Base-by-base conservation (phyloP, 2,888 invertebrate genomes). In the Drosophila nr. medialis region DNA sequence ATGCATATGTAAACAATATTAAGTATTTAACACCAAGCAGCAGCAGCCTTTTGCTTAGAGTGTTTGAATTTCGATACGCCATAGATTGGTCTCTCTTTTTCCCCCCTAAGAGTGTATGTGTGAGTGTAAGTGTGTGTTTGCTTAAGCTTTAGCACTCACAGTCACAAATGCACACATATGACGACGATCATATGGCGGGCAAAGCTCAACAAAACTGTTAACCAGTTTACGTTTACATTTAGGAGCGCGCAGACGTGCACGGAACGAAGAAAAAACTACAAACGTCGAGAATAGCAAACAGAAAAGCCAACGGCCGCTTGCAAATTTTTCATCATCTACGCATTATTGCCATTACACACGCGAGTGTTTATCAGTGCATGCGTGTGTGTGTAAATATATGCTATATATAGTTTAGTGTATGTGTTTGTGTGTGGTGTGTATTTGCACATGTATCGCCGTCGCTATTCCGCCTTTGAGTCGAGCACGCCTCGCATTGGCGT, bases 381-480 rank as follows among this genome's bases (percentile, higher is more conserved):
- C 50, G 65, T 54, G 67, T 56, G 64, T 34, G 61, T 62, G 61
- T 40, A 59, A 61, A 45, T 45, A n/a, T 48, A 55, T 64, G 32
- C 42, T 49, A 64, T 55, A 49, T 42, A 72, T 49, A 61, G 40
- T 55, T 60, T 45, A 27, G 40, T 64, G 63, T 40, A 58, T 61
- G 66, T 62, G 68, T 48, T 70, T 60, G 15, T 59, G 53, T 53
- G 58, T 68, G 71, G 49, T 58, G 49, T 48, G 48, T 64, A 27
- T 58, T 29, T 63, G 64, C 71, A 73, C 72, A 92, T 92, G 92
- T 92, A 92, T 81, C 92, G 93, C 62, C 92, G 93, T 60, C 93
- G 93, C 45, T 92, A 91, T 85, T 93, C 93, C 48, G 85, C 92
- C 34, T 90, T 92, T 62, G 93, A 93, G 83, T 77, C 92, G 58